Percentiles rank a stretch among this genome's conserved stretches.
These are phyloP conservation scores for Acrocephalus kingi DNA, from an alignment of 2,113 vertebrate species.

Conservation along the genomic window DNA sequence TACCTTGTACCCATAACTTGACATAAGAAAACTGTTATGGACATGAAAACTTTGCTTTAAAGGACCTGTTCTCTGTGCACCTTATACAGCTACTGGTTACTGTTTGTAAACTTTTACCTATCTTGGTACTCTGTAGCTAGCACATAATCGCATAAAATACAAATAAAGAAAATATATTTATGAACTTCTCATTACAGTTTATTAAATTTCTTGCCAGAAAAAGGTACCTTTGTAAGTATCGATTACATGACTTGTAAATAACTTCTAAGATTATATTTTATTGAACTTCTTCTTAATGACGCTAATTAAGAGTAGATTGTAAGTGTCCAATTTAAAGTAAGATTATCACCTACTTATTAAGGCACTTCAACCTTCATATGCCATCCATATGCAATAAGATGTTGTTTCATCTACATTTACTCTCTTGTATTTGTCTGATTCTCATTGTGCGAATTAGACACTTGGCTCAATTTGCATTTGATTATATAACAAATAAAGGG, in stretches of 20 bases:
- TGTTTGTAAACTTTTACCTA: neutral
- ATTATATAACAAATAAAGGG: neutral
- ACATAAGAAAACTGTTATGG: neutral
- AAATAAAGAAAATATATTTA: neutral
- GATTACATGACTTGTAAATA: neutral
- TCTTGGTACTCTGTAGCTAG: neutral
- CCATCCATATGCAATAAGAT: neutral
- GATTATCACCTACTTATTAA: neutral
- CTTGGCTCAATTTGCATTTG: neutral
- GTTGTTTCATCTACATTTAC: neutral
- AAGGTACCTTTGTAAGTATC: neutral
- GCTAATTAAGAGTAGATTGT: neutral
- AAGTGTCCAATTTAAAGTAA: neutral
- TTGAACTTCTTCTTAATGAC: neutral
- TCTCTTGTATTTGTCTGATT: neutral
- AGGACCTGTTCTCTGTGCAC: neutral
- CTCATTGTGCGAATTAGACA: neutral
- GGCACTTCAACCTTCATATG: neutral
- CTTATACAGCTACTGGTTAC: neutral
- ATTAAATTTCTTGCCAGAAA: neutral
- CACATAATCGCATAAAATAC: neutral
- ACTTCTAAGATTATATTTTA: neutral
- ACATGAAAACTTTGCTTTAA: neutral
- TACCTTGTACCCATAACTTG: neutral
- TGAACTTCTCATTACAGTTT: neutral